Conservation (phyloP, 1,140 invertebrate genomes). For the Phenacoccus solenopsis region DNA sequence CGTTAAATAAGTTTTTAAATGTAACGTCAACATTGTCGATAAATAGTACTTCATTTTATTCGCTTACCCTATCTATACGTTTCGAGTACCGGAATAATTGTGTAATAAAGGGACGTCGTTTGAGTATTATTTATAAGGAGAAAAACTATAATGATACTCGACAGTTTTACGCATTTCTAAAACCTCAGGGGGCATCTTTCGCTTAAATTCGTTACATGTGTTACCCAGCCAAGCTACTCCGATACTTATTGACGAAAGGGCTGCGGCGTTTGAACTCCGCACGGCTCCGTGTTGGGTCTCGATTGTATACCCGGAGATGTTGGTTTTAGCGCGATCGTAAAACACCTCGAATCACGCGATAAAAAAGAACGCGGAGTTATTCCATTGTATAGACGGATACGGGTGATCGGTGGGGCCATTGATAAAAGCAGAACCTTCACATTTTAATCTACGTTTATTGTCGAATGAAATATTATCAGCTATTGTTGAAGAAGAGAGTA, state of each 20-base stretch:
- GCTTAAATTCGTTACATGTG: not conserved
- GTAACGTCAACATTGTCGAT: not conserved
- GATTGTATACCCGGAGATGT: too few species aligned
- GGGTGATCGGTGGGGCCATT: not conserved
- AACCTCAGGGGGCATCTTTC: constrained; percentile 14
- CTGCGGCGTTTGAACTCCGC: too few species aligned
- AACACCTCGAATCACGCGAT: too few species aligned
- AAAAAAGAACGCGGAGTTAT: too few species aligned
- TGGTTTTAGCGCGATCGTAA: too few species aligned
- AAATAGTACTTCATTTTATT: constrained; percentile 5
- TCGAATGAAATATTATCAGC: constrained; percentile 15
- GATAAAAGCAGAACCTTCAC: not conserved
- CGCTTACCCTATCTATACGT: not conserved
- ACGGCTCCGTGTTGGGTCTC: too few species aligned
- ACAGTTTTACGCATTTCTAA: constrained; percentile 16
- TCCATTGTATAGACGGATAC: too few species aligned
- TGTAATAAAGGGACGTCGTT: not conserved
- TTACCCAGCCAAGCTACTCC: not conserved
- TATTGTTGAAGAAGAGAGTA: not conserved
- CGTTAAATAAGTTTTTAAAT: not conserved
- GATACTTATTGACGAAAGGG: not conserved
- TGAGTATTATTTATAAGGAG: not conserved
- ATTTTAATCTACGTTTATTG: constrained; percentile 17
- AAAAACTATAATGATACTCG: not conserved
- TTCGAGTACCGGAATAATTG: constrained; percentile 11